phyloP scores from a whole-genome alignment of 2,113 vertebrate species.

The Delphinus delphis region DNA sequence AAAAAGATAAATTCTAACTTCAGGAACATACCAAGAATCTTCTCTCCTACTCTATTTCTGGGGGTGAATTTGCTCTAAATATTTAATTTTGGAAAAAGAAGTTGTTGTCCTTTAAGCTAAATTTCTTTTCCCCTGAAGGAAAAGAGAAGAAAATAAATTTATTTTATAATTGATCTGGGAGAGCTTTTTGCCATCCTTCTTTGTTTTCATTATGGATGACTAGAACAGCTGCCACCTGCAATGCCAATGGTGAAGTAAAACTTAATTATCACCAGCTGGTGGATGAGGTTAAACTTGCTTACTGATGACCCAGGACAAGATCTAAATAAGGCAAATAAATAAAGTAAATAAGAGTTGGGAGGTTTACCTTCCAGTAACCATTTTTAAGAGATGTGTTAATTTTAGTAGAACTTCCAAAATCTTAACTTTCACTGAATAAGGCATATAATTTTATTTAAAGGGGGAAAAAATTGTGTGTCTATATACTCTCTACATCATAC shows the following conservation, averaged over 20 bases:
- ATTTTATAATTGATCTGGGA: not conserved
- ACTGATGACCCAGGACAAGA: not conserved
- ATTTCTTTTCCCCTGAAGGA: constrained; percentile 7
- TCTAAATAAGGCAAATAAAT: constrained; percentile 43
- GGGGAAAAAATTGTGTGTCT: not conserved
- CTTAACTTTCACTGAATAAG: not conserved
- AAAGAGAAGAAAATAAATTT: not conserved
- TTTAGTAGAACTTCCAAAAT: constrained; percentile 27
- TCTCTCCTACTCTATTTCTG: not conserved
- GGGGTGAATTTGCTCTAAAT: not conserved
- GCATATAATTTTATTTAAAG: not conserved
- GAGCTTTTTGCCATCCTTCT: not conserved
- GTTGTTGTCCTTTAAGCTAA: not conserved
- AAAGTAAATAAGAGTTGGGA: not conserved
- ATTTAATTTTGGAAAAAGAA: constrained; percentile 40
- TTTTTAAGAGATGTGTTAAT: not conserved
- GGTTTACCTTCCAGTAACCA: not conserved
- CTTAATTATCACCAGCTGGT: constrained; percentile 27
- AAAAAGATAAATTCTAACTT: not conserved
- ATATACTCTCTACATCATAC: not conserved
- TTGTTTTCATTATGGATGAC: not conserved
- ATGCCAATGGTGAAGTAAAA: constrained; percentile 14
- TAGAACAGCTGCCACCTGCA: not conserved
- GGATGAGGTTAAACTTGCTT: constrained; percentile 4
- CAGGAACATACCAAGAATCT: not conserved